A percentile compares a stretch with the other conserved stretches of the same genome.
phyloP scores from a whole-genome alignment of 2,888 invertebrate species.

The Troilus luridus region DNA sequence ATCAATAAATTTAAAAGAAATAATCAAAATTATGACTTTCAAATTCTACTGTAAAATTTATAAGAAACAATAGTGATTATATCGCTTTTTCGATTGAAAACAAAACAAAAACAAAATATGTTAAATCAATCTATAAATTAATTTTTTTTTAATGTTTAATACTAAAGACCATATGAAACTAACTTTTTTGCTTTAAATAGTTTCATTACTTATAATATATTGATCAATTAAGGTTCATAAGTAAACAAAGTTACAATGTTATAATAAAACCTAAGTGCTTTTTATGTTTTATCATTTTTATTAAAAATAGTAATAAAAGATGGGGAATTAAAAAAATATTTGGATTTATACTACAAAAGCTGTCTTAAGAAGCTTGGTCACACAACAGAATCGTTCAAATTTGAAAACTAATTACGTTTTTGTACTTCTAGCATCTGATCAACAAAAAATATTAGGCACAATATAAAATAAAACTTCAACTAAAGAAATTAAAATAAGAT shows the following conservation, averaged over 20 bases:
- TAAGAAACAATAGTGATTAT: background rate
- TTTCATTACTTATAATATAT: conserved; percentile 36
- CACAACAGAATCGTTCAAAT: conserved; percentile 7
- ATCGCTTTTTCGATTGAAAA: background rate
- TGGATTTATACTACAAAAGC: conserved; percentile 54
- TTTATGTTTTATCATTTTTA: conserved; percentile 28
- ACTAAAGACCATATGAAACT: background rate
- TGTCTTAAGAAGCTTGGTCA: conserved; percentile 61
- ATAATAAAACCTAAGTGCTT: conserved; percentile 46
- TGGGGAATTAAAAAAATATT: conserved; percentile 60
- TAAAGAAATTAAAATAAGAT: conserved; percentile 44
- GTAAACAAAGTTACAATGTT: background rate
- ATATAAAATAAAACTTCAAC: background rate
- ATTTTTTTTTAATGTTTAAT: background rate
- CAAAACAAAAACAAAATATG: background rate
- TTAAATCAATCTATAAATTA: background rate
- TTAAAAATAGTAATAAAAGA: conserved; percentile 44
- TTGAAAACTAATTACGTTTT: conserved; percentile 54
- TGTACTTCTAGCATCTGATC: conserved; percentile 33
- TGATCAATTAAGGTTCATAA: background rate
- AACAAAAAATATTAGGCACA: conserved; percentile 22
- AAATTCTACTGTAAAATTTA: background rate
- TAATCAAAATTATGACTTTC: background rate
- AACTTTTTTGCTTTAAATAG: background rate
- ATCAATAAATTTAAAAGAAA: background rate